Evolutionary conservation across 1,140 invertebrate species (phyloP).

Genomic region (Uloborus diversus): DNA sequence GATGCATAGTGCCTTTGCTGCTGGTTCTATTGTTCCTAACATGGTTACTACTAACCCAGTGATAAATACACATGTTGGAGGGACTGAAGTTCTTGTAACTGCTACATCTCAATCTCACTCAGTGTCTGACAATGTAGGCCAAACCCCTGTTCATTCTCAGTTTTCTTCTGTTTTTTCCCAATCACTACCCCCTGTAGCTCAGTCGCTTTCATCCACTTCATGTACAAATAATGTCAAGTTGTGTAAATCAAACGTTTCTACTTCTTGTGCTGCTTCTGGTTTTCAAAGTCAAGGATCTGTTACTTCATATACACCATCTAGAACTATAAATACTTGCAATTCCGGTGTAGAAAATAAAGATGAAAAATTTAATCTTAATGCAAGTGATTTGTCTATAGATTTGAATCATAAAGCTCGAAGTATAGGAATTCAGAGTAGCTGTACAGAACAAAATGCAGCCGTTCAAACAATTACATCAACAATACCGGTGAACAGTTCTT

Average conservation of each 20-base stretch:
- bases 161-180: slow-evolving; percentile 39
- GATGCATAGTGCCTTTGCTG: slow-evolving; percentile 57
- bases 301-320: slow-evolving; percentile 2
- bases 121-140: slow-evolving; percentile 5
- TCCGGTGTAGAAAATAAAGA: neutral
- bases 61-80: slow-evolving; percentile 48
- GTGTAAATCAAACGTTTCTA: neutral
- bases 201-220: slow-evolving; percentile 40
- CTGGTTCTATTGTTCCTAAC: slow-evolving; percentile 58
- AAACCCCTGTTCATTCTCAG: slow-evolving; percentile 9
- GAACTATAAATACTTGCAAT: neutral
- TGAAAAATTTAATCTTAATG: neutral
- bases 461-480: slow-evolving; percentile 41
- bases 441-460: slow-evolving; percentile 49
- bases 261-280: neutral
- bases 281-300: slow-evolving; percentile 16
- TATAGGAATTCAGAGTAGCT: slow-evolving; percentile 52
- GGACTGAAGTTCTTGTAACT: slow-evolving; percentile 39
- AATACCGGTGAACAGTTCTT: slow-evolving; percentile 13
- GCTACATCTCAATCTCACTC: slow-evolving; percentile 32
- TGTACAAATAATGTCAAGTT: slow-evolving; percentile 6
- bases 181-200: slow-evolving; percentile 40
- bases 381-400: slow-evolving; percentile 4
- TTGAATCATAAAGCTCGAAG: slow-evolving; percentile 45
- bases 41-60: slow-evolving; percentile 49